A percentile compares a stretch with the other conserved stretches of the same genome.
Evolutionary conservation across 2,797 vertebrate genomes (phyloP).

Genomic region (Simalia tracyae): DNA sequence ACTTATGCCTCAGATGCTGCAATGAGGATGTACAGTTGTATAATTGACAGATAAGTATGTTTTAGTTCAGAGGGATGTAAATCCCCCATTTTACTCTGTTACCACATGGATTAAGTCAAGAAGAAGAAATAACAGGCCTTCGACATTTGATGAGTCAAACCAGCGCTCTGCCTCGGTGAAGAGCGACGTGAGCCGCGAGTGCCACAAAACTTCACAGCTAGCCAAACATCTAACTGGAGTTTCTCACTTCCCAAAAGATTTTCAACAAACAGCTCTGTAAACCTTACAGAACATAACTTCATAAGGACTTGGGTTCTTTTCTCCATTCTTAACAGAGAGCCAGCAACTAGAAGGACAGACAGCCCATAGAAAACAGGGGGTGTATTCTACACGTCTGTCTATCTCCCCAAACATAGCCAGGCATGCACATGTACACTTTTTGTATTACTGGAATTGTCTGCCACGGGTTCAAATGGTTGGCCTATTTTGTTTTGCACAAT

Average conservation of each 20-base stretch:
- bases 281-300: not conserved
- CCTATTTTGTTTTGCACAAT: not conserved
- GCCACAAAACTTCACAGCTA: not conserved
- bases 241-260: not conserved
- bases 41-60: not conserved
- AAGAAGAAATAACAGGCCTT: not conserved
- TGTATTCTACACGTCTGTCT: not conserved
- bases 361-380: not conserved
- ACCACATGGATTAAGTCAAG: not conserved
- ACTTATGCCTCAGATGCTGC: too few species aligned
- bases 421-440: not conserved
- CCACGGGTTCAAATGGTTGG: not conserved
- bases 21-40: not conserved
- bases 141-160: not conserved
- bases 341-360: not conserved
- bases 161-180: not conserved
- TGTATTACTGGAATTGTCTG: not conserved
- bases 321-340: not conserved
- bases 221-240: not conserved
- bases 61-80: not conserved
- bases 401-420: not conserved
- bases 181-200: not conserved
- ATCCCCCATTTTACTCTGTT: not conserved
- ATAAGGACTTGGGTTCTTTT: not conserved
- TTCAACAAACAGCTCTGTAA: not conserved